phyloP scores from a whole-genome alignment of 2,797 vertebrate genomes.

The Ictinia mississippiensis region DNA sequence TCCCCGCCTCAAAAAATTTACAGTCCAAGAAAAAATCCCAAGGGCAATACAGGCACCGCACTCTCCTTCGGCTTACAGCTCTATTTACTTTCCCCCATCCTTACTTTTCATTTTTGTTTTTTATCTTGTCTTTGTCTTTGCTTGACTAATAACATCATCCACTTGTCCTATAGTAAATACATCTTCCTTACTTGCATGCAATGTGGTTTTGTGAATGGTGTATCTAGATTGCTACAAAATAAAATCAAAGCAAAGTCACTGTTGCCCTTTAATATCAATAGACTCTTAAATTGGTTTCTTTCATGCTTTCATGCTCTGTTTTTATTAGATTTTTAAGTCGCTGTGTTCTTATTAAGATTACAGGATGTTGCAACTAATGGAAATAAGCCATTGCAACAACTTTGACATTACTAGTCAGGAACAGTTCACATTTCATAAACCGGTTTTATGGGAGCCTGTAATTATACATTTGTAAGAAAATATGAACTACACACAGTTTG shows the following conservation, averaged over 20 bases:
- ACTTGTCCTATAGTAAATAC: neutral
- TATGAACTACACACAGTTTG: neutral
- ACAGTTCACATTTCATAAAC: neutral
- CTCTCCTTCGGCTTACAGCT: neutral
- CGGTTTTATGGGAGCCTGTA: neutral
- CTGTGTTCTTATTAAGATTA: neutral
- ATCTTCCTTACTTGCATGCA: neutral
- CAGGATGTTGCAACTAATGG: conserved; percentile 16
- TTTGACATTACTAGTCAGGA: neutral
- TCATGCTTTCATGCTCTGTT: neutral
- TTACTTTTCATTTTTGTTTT: neutral
- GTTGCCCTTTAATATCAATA: neutral
- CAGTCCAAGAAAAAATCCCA: neutral
- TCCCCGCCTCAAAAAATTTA: neutral
- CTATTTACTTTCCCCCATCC: neutral
- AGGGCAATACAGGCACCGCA: neutral
- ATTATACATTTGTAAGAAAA: neutral
- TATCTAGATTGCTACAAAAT: neutral
- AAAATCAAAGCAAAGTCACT: neutral
- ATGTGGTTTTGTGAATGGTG: neutral
- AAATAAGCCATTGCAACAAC: neutral
- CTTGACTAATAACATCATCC: neutral
- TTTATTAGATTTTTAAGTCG: neutral
- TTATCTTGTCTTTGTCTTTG: neutral
- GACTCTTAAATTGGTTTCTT: neutral